Base-by-base conservation (phyloP, 1,140 invertebrate genomes). In the Ganaspis sp. region DNA sequence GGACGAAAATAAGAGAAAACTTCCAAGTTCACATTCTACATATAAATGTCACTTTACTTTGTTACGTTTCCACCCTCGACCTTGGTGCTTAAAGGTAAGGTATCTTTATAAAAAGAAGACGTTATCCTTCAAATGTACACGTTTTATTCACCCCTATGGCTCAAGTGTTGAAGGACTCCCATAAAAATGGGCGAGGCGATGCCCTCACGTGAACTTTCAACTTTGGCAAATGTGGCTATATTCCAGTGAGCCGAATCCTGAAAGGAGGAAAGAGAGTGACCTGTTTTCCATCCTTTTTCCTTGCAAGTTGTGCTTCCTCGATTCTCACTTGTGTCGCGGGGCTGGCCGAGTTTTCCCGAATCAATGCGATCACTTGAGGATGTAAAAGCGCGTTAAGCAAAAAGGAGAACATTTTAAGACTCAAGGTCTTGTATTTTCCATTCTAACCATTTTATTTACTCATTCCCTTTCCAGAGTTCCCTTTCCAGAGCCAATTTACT, bases 111-210 rank as follows among this genome's bases (percentile, higher is more conserved):
- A 45, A 64, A 64, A 15, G 17, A 53, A 73, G 29, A 34, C 11
- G 5, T 53, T 73, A 23, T 26, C 23, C 12, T 4, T 26, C 9
- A 26, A 26, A 26, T 11, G 23, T 26, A 26, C 0, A 64, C 71
- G 23, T 45, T 49, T 72, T 45, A 17, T 29, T 21, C 17, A 23
- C 5, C 40, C 23, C 1, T 23, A 40, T 45, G 9, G 40, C 5
- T 72, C 12, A 72, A 45, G 17, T 21, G 29, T 37, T 64, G 72
- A 70, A 74, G 75, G 78, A 73, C 45, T 81, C 77, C 58, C 70
- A 81, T 83, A 84, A 87, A 87, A 88, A 82, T 87, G 86, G 87
- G 84, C 82, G 86, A 88, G 86, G 87, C 86, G 83, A 85, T 87
- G 86, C 81, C 84, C 86, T 86, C 84, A 76, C 79, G 75, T 87